Conservation (phyloP, 1,140 invertebrate genomes). For the Pogonomyrmex barbatus region DNA sequence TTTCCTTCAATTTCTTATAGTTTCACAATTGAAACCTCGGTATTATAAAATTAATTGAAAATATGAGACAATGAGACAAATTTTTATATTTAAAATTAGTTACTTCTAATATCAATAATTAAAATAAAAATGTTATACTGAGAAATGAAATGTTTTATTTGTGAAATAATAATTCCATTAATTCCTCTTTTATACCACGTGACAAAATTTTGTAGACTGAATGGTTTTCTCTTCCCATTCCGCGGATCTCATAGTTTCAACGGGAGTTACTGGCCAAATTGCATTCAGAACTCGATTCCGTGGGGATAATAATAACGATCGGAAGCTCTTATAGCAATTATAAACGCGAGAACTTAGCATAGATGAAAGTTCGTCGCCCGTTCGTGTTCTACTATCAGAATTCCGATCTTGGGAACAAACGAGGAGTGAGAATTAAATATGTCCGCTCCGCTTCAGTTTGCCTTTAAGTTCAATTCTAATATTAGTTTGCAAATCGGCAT, state of each 20-base stretch:
- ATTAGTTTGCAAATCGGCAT: neutral
- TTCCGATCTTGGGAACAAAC: conserved; percentile 3
- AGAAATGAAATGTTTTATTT: neutral
- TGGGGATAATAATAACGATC: conserved; percentile 62
- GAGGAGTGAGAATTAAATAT: conserved; percentile 46
- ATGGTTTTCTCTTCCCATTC: neutral
- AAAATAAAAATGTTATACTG: neutral
- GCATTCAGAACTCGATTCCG: conserved; percentile 43
- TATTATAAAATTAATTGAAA: conserved; percentile 24
- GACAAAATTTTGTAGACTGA: conserved; percentile 9
- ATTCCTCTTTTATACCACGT: neutral
- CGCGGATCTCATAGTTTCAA: conserved; percentile 2
- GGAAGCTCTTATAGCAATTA: conserved; percentile 66
- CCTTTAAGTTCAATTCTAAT: neutral
- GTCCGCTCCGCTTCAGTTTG: neutral
- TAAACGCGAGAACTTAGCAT: conserved; percentile 48
- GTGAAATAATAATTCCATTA: neutral
- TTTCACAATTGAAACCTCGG: neutral
- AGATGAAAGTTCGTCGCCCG: conserved; percentile 35
- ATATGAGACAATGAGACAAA: neutral
- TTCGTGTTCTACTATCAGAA: conserved; percentile 34
- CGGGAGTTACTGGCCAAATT: conserved; percentile 43
- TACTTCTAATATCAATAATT: neutral
- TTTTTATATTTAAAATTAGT: neutral
- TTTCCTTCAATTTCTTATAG: neutral